Percentiles rank a stretch among this genome's conserved stretches.
Evolutionary conservation across 2,797 vertebrate species (phyloP).

Genomic region (Sebastes vulpes): DNA sequence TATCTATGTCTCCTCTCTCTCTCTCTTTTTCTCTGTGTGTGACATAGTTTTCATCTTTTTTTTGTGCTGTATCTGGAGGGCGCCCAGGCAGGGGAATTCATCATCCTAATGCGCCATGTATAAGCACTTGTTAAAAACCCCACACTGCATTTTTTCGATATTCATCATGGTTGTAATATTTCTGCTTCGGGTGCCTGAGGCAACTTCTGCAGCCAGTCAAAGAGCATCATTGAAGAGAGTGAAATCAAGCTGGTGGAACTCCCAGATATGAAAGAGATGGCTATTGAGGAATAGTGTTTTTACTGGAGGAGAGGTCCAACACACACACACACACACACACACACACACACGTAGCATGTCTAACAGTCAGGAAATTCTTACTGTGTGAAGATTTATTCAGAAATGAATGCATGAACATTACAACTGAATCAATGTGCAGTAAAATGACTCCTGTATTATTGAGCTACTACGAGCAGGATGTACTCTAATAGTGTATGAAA

Average conservation of each 20-base stretch:
- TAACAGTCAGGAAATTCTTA: not conserved
- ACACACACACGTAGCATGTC: not conserved
- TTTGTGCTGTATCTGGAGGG: constrained; percentile 63
- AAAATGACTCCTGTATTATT: not conserved
- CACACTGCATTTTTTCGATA: constrained; percentile 67
- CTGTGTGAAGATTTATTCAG: not conserved
- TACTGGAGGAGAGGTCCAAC: constrained; percentile 10
- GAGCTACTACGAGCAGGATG: not conserved
- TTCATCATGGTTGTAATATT: constrained; percentile 78
- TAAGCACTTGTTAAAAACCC: constrained; percentile 77
- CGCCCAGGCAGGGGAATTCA: constrained; percentile 67
- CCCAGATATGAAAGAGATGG: constrained; percentile 41
- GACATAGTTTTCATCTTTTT: constrained; percentile 53
- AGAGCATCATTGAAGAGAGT: constrained; percentile 66
- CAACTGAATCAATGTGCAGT: not conserved
- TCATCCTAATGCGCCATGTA: constrained; percentile 74
- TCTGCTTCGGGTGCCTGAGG: constrained; percentile 62
- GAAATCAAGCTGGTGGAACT: constrained; percentile 61
- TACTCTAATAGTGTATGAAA: not conserved
- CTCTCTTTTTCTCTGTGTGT: constrained; percentile 9
- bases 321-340: not conserved
- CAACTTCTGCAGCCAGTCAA: constrained; percentile 54
- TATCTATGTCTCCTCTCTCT: not conserved
- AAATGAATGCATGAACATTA: constrained; percentile 12
- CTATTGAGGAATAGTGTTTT: constrained; percentile 33